Evolutionary conservation across 2,113 vertebrate species (phyloP).

Genomic region (Rhinolophus ferrumequinum): DNA sequence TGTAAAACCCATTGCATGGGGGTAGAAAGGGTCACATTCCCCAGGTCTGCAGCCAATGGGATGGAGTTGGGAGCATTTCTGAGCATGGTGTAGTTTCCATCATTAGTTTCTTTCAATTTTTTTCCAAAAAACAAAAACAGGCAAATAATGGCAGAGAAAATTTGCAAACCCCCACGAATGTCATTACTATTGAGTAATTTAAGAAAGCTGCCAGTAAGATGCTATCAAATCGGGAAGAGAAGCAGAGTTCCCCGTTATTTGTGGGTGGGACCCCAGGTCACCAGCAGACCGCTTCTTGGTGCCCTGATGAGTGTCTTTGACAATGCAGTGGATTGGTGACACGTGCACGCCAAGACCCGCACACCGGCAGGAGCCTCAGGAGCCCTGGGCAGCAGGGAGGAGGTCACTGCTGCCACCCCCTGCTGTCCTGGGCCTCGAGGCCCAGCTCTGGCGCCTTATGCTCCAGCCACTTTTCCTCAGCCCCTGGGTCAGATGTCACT

Average conservation of each 20-base stretch:
- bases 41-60: not conserved
- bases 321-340: not conserved
- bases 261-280: not conserved
- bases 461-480: not conserved
- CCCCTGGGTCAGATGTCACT: not conserved
- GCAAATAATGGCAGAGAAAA: not conserved
- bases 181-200: not conserved
- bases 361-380: not conserved
- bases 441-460: no score
- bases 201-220: not conserved
- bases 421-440: not conserved
- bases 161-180: no score
- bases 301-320: not conserved
- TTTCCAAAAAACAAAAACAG: not conserved
- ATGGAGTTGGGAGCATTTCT: not conserved
- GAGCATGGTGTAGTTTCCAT: not conserved
- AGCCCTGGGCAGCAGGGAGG: not conserved
- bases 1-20: not conserved
- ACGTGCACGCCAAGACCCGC: not conserved
- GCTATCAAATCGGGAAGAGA: not conserved
- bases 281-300: not conserved
- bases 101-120: not conserved
- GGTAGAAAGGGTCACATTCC: not conserved
- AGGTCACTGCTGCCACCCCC: not conserved
- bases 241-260: accelerated